Evolutionary conservation across 1,140 invertebrate species (phyloP), one percentile per base, ranked within the genome.

Genomic region (Laupala kohalensis): DNA sequence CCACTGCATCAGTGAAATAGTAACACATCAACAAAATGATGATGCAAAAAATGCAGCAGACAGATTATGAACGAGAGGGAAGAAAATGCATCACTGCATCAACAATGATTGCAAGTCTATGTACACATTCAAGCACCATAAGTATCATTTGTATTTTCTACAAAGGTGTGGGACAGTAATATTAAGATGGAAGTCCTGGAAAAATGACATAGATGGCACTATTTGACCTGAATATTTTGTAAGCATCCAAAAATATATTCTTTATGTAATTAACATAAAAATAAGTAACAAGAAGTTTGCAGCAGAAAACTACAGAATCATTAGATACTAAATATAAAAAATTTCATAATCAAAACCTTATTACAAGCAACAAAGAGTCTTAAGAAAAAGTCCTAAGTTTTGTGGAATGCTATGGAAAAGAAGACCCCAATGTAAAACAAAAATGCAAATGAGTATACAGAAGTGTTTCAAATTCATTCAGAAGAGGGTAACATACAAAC

Each of bases 51-150:
- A n/a, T 53, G 37, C 15, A 29, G 29, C 27, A 25, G 28, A 68
- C 27, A 23, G 28, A 23, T 29, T 29, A 5, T 68, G 26, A 23
- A 68, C n/a, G 5, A 9, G 9, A 68, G 27, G 9, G 29, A 30
- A 68, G 9, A 23, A 68, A 27, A 29, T 37, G 67, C 28, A n/a
- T 23, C 29, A 29, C n/a, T 29, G 28, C 28, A 68, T 27, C 28
- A 37, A 30, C n/a, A 53, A n/a, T 5, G 64, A 23, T 19, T 68
- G 67, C 24, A 68, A 29, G 29, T 29, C 28, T 68, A 68, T 68
- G 28, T 68, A 68, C 67, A 68, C 27, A n/a, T 68, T 68, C 19
- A 68, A 30, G 67, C 67, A 68, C 67, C 67, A 68, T 68, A 19
- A 68, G 28, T n/a, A 29, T 29, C 24, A 37, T 12, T 68, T 24